Evolutionary conservation across 2,797 vertebrate species (phyloP), one percentile per base, ranked within the genome.

Genomic region (Sebastolobus altivelis): DNA sequence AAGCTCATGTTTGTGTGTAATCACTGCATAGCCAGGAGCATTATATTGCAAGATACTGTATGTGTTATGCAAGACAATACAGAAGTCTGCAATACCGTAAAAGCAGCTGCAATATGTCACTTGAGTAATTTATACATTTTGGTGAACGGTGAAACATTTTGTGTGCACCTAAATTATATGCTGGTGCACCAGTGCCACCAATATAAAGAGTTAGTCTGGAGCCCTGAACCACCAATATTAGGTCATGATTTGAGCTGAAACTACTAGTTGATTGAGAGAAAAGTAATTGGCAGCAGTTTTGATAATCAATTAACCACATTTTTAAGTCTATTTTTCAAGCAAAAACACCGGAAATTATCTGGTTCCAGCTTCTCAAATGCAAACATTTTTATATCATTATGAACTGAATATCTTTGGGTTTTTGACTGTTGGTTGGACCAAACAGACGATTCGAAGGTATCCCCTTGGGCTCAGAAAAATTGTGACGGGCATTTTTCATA

Each of bases 1-100:
- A 58, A 55, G 55, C 55, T 43, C 40, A 54, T 79, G 37, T 75
- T 54, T 82, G 31, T 54, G 31, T 65, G 35, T 68, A 29, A 75
- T 79, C 35, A 67, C 40, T 37, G 14, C 16, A 43, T 0, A 35
- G 60, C 58, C 33, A 46, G 35, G 2, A 70, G 31, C 43, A 52
- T 22, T 27, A 11, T 11, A 27, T 0, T 14, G 27, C 7, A 31
- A 25, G 14, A 65, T 6, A 31, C 2, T 16, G 31, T 35, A 7
- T 18, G 33, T 5, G 14, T n/a, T 12, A 49, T 35, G 4, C 5
- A 49, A 49, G 55, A 74, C 22, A 40, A 67, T 13, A 63, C 13
- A 63, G 46, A 59, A 59, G 52, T 31, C 8, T 73, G 4, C 1
- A 14, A 16, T 9, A n/a, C 1, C n/a, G 16, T n/a, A 22, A 74